Percentiles rank a stretch among this genome's conserved stretches.
Conservation (phyloP, 2,797 vertebrate species). For the Eulemur albifrons region DNA sequence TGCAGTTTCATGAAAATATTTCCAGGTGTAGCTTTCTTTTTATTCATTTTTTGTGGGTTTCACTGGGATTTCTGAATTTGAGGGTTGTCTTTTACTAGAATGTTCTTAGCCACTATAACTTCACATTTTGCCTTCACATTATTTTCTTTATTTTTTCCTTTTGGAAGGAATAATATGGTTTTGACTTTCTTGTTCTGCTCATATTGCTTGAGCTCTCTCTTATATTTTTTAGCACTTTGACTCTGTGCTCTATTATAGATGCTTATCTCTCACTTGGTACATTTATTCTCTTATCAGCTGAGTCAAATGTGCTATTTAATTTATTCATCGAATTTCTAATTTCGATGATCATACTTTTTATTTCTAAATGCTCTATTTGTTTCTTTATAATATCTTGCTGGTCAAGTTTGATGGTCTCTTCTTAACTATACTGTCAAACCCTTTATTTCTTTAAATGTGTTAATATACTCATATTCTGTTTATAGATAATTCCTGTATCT, state of each 20-base stretch:
- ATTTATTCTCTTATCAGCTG: not conserved
- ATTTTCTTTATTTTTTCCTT: not conserved
- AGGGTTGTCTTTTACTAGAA: not conserved
- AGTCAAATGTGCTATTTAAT: not conserved
- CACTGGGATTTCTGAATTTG: conserved; percentile 26
- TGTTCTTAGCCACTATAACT: not conserved
- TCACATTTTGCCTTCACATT: not conserved
- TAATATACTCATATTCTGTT: not conserved
- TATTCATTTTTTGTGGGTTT: conserved; percentile 13
- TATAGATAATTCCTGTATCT: not conserved
- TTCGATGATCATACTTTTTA: not conserved
- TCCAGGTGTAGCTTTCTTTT: not conserved
- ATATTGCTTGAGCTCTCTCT: not conserved
- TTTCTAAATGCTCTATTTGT: not conserved
- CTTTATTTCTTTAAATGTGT: not conserved
- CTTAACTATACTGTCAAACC: not conserved
- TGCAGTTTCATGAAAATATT: conserved; percentile 17
- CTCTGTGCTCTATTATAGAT: not conserved
- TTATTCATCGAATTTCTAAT: not conserved
- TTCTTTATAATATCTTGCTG: not conserved
- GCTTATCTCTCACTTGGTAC: not conserved
- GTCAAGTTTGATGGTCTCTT: not conserved
- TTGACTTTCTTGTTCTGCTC: not conserved
- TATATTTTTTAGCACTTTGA: not conserved
- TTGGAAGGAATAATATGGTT: not conserved